A percentile compares a stretch with the other conserved stretches of the same genome.
phyloP scores from a whole-genome alignment of 2,888 invertebrate species.

The Agrochola lota region DNA sequence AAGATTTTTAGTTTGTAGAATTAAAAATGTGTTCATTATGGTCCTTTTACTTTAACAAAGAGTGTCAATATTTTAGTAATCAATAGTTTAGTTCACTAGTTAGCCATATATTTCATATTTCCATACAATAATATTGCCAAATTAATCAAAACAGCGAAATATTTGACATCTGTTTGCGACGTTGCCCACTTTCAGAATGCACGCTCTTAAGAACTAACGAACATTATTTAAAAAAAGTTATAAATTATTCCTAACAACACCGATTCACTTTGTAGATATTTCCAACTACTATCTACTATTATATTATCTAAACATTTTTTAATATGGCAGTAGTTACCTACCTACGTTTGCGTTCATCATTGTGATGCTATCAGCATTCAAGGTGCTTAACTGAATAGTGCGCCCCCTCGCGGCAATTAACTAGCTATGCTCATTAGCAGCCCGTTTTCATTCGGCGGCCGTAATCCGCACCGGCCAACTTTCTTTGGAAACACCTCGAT shows the following conservation, averaged over 20 bases:
- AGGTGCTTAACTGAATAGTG: conserved; percentile 72
- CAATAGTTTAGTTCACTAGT: too few species aligned
- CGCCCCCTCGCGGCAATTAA: conserved; percentile 82
- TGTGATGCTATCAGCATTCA: conserved; percentile 81
- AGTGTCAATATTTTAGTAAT: not conserved
- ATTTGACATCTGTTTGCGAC: too few species aligned
- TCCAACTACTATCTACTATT: not conserved
- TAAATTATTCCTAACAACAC: not conserved
- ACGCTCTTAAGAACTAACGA: not conserved
- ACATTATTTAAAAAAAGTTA: not conserved
- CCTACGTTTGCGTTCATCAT: conserved; percentile 71
- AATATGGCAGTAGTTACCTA: conserved; percentile 65
- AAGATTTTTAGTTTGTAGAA: not conserved
- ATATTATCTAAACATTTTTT: conserved; percentile 38
- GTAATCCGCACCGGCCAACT: conserved; percentile 81
- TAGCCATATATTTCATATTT: too few species aligned
- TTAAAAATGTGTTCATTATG: not conserved
- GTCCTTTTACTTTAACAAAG: not conserved
- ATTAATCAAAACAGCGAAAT: too few species aligned
- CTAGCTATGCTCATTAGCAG: conserved; percentile 87
- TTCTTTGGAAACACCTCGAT: conserved; percentile 81
- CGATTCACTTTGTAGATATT: not conserved
- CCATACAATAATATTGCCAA: too few species aligned
- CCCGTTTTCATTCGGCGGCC: conserved; percentile 85
- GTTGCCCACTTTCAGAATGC: too few species aligned